Evolutionary conservation across 2,888 invertebrate species (phyloP).

Genomic region (Tenodera sinensis): DNA sequence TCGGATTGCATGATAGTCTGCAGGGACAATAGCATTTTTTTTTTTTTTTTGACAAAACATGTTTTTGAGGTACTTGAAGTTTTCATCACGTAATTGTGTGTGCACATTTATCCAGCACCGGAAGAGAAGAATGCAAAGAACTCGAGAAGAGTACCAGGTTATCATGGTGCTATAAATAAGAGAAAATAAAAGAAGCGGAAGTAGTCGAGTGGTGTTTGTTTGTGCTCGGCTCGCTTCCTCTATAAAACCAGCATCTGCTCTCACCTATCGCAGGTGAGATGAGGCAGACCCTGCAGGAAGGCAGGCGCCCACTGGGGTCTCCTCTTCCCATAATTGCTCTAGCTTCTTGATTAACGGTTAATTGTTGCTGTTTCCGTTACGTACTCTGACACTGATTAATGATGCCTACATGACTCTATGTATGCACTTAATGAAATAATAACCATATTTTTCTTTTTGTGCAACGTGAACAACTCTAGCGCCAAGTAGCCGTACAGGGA

Average conservation of each 20-base stretch:
- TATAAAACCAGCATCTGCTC: background rate
- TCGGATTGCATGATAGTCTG: no score
- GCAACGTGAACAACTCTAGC: background rate
- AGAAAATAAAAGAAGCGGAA: background rate
- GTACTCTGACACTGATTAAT: background rate
- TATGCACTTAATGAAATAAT: background rate
- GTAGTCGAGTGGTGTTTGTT: background rate
- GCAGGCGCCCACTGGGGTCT: background rate
- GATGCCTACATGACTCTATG: background rate
- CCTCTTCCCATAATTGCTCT: background rate
- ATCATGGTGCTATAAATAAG: background rate
- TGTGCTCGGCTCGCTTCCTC: background rate
- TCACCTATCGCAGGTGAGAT: background rate
- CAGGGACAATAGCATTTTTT: no score
- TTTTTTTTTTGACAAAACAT: no score
- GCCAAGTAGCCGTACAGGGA: no score
- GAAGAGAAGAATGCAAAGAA: background rate
- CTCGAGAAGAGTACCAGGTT: background rate
- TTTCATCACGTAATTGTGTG: no score
- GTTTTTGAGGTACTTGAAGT: no score
- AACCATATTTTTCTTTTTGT: background rate
- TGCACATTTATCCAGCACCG: background rate
- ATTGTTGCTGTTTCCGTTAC: background rate
- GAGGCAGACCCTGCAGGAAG: background rate
- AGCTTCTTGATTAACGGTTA: background rate